A percentile compares a stretch with the other conserved stretches of the same genome.
phyloP scores from a whole-genome alignment of 2,113 vertebrate species.

The Pollimyrus isidori region DNA sequence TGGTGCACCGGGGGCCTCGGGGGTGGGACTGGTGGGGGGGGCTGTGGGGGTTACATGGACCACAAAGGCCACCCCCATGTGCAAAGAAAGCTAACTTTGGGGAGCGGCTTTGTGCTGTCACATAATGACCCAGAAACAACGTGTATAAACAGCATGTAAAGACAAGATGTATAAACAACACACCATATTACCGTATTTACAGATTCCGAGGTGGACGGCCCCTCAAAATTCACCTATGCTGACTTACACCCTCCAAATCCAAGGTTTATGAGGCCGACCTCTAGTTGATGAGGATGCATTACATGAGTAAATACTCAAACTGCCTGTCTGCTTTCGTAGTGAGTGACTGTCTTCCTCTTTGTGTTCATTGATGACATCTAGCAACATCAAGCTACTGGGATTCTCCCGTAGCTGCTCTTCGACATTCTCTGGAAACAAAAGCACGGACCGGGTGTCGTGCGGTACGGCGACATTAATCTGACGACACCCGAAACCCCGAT shows the following conservation, averaged over 20 bases:
- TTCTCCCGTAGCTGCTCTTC: background rate
- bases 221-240: background rate
- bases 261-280: conserved; percentile 35
- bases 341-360: background rate
- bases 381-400: background rate
- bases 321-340: background rate
- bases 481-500: conserved; percentile 13
- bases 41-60: background rate
- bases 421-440: background rate
- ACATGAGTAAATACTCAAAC: conserved; percentile 4
- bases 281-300: conserved; percentile 52
- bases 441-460: background rate
- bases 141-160: background rate
- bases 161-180: background rate
- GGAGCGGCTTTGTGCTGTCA: background rate
- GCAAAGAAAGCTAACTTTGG: background rate
- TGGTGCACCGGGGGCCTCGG: conserved; percentile 25
- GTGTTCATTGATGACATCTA: background rate
- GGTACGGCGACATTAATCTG: background rate
- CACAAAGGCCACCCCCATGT: background rate
- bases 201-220: background rate
- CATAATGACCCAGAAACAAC: background rate
- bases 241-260: background rate
- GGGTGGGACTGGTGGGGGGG: background rate
- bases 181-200: background rate